Evolutionary conservation across 2,797 vertebrate genomes (phyloP), one percentile per base, ranked within the genome.

Genomic region (Menidia menidia): DNA sequence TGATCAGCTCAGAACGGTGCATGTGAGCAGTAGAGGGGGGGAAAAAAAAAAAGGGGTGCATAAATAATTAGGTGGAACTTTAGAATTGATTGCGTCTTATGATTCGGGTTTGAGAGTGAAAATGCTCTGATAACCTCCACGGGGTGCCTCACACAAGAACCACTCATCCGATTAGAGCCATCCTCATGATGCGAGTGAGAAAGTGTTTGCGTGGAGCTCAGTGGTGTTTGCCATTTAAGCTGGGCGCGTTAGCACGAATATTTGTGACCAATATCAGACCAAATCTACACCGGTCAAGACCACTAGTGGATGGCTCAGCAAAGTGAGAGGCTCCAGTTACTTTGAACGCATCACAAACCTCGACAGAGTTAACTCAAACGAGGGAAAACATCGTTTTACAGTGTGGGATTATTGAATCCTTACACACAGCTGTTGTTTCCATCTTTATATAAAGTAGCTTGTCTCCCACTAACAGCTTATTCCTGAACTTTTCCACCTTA

Each of bases 1-100:
- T 70, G 71, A 75, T 55, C 66, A 77, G 70, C 74, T 63, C 70
- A 80, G 72, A 77, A 62, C 44, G 62, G 68, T 47, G 51, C 14
- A 43, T 11, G 71, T 33, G 58, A 77, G 77, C 41, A 33, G 64
- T 62, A 25, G 25, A 25, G 25, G 66, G 73, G 61, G 75, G n/a
- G n/a, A n/a, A n/a, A n/a, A 60, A 65, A 76, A 64, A 72, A 70
- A 77, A 69, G 39, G 18, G 57, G 30, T 73, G 68, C 35, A 73
- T 64, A 60, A 70, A 69, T 80, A 62, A 81, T 61, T 71, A 32
- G 63, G 76, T 47, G 60, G 56, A 72, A 60, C 53, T 68, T 77
- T 42, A 48, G 55, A 66, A 74, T 72, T 82, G n/a, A 83, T 33
- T 48, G 54, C 62, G 66, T 82, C 64, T 75, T 59, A 31, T 72